Evolutionary conservation across 2,888 invertebrate genomes (phyloP), one percentile per base, ranked within the genome.

Genomic region (Incurvaria masculella): DNA sequence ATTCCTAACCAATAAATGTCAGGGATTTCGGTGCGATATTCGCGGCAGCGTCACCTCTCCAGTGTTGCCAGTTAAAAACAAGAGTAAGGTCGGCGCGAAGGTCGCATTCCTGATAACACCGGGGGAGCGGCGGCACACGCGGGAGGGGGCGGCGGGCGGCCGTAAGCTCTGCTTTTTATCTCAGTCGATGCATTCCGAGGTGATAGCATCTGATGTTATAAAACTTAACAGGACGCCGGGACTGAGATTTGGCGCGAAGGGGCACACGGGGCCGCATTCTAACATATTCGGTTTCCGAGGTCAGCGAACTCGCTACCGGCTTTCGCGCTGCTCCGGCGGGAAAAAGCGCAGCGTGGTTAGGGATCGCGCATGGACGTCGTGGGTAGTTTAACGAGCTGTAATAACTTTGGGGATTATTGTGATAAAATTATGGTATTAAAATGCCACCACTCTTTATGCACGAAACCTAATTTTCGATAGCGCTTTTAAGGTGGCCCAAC

Each of bases 71-170:
- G 62, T 23, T 23, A 62, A 68, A 68, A 71, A 64, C 60, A 66
- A 66, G 67, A 67, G 66, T 69, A 50, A 50, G 69, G 69, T 65
- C 68, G 60, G 42, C 42, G 53, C 56, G 66, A 71, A 72, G 72
- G 71, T 69, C 67, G 61, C 63, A 71, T 69, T 69, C 70, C 65
- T 56, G n/a, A n/a, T n/a, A n/a, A n/a, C n/a, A n/a, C n/a, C n/a
- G n/a, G n/a, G n/a, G n/a, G n/a, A n/a, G n/a, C n/a, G n/a, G 56
- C 49, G 53, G 23, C 21, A 43, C 39, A 10, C 23, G 23, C n/a
- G n/a, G n/a, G 49, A 42, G 49, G 42, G 51, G 49, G 49, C 49
- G 49, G 48, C 50, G 45, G 50, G 49, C 40, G 45, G 42, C 44
- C 46, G 51, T 55, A 53, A 55, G 59, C 55, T 55, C 58, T 56